Conservation (phyloP, 2,888 invertebrate genomes). For the Coelopa pilipes region DNA sequence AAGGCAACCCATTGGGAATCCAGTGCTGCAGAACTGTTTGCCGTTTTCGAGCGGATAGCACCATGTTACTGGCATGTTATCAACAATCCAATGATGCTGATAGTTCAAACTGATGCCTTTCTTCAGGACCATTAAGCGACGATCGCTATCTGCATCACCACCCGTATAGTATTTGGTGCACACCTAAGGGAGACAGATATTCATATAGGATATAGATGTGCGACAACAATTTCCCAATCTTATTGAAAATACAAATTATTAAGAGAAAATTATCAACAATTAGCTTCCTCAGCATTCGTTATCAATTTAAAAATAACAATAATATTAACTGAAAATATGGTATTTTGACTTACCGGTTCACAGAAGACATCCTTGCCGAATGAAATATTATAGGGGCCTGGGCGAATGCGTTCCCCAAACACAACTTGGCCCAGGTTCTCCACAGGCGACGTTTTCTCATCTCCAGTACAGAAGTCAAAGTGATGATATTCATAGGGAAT, state of each 20-base stretch:
- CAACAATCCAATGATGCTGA: conserved; percentile 98
- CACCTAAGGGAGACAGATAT: conserved; percentile 49
- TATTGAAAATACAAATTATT: no score
- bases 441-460: conserved; percentile 85
- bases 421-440: conserved; percentile 99
- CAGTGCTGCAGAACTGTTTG: conserved; percentile 88
- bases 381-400: conserved; percentile 90
- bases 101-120: conserved; percentile 95
- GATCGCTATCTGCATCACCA: conserved; percentile 73
- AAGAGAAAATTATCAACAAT: no score
- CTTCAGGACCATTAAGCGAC: conserved; percentile 83
- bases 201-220: no score
- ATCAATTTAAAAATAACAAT: no score
- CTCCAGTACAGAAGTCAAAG: conserved; percentile 92
- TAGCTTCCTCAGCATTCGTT: no score
- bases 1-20: conserved; percentile 98
- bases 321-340: background rate
- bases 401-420: conserved; percentile 97
- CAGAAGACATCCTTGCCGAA: conserved; percentile 81
- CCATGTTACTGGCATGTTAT: conserved; percentile 99
- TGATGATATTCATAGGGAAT: conserved; percentile 98
- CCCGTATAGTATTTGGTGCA: conserved; percentile 80
- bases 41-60: conserved; percentile 84
- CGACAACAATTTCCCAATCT: no score
- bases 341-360: conserved; percentile 61